Evolutionary conservation across 2,113 vertebrate species (phyloP).

Genomic region (Lathamus discolor): DNA sequence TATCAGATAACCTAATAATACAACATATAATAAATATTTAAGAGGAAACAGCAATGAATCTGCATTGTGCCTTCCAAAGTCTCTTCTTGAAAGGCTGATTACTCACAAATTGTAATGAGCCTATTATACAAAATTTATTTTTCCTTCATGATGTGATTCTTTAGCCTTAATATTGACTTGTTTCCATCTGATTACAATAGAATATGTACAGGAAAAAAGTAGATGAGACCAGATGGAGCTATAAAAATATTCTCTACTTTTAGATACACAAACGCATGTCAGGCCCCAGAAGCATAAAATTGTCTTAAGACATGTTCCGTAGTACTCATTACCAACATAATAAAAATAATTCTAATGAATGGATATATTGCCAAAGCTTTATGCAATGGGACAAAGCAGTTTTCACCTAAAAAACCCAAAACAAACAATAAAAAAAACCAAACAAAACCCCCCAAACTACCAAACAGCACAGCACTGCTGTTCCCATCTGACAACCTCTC

Average conservation of each 20-base stretch:
- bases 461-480: not conserved
- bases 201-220: not conserved
- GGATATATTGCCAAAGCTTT: not conserved
- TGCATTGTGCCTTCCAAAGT: slow-evolving; percentile 30
- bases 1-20: slow-evolving; percentile 51
- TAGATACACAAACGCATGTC: not conserved
- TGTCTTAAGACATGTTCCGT: not conserved
- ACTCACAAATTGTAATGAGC: slow-evolving; percentile 46
- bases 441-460: not conserved
- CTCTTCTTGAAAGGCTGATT: slow-evolving; percentile 51
- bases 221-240: not conserved
- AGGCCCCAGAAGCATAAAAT: not conserved
- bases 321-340: not conserved
- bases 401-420: not conserved
- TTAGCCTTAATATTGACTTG: slow-evolving; percentile 37
- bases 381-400: not conserved
- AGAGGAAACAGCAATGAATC: slow-evolving; percentile 43
- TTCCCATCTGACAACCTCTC: not conserved
- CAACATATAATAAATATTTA: slow-evolving; percentile 56
- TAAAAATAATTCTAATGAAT: not conserved
- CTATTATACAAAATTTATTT: slow-evolving; percentile 45
- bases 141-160: slow-evolving; percentile 37
- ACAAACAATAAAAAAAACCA: too few relatives aligned
- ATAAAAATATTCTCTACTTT: slow-evolving; percentile 9
- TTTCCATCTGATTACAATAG: slow-evolving; percentile 22